Conservation (phyloP, 2,888 invertebrate genomes). For the Platycheirus rosarum region DNA sequence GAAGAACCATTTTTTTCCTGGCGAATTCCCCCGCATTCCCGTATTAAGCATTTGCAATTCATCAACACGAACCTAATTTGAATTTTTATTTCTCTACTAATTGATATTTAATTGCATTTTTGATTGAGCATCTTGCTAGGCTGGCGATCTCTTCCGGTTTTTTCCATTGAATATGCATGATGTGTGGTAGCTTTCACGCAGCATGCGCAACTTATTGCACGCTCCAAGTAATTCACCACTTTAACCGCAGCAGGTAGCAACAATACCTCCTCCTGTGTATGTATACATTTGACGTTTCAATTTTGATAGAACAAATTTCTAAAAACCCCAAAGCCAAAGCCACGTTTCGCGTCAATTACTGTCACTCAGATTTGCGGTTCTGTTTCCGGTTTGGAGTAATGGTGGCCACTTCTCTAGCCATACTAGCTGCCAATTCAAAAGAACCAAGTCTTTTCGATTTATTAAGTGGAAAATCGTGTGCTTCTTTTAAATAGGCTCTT, state of each 20-base stretch:
- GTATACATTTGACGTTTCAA: slow-evolving; percentile 40
- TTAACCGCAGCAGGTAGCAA: slow-evolving; percentile 34
- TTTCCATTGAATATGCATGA: slow-evolving; percentile 49
- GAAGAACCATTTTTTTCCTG: slow-evolving; percentile 11
- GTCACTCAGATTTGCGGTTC: slow-evolving; percentile 43
- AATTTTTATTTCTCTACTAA: slow-evolving; percentile 42
- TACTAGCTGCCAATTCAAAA: slow-evolving; percentile 10
- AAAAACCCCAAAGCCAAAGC: slow-evolving; percentile 5
- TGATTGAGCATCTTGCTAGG: slow-evolving; percentile 29
- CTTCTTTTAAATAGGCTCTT: slow-evolving; percentile 36
- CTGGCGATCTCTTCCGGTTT: slow-evolving; percentile 27
- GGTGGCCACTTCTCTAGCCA: too few relatives aligned
- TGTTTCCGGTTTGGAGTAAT: slow-evolving; percentile 50
- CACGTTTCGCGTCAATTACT: slow-evolving; percentile 44
- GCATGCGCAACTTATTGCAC: slow-evolving; percentile 28
- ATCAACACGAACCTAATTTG: slow-evolving; percentile 19
- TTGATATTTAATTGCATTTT: slow-evolving; percentile 34
- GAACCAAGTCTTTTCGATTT: slow-evolving; percentile 54
- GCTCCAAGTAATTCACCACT: slow-evolving; percentile 36
- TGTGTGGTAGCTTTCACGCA: slow-evolving; percentile 34
- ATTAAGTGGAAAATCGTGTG: slow-evolving; percentile 70
- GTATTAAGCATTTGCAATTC: slow-evolving; percentile 44
- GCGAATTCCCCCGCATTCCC: neutral
- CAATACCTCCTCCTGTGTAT: neutral
- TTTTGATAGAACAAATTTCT: slow-evolving; percentile 48